Evolutionary conservation across 1,140 invertebrate genomes (phyloP), one percentile per base, ranked within the genome.

Genomic region (Diachasmimorpha longicaudata): DNA sequence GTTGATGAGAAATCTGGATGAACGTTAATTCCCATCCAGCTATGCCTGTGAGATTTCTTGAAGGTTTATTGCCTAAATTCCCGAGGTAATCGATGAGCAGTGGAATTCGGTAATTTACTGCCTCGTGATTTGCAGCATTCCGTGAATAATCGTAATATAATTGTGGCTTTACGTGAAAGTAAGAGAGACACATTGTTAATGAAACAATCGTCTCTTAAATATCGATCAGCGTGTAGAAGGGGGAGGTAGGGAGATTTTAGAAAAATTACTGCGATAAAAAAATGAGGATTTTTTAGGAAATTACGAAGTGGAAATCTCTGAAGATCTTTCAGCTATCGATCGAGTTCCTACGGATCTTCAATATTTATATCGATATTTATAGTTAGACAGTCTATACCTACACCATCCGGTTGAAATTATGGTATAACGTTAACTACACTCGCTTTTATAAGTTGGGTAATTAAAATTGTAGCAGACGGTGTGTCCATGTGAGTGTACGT

Each of bases 11-110:
- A 63, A 63, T 25, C 23, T 13, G 58, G 23, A 63, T 63, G 58
- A 63, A 63, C 58, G 58, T 13, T 63, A 63, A 63, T 63, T 63
- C 58, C 13, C 58, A 63, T 63, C 23, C 23, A 31, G 21, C 4
- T 63, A 63, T 63, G 11, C 58, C 58, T 25, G 58, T 63, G 58
- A 63, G 58, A 63, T 63, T 63, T 63, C 58, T 63, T 63, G 58
- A 14, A 63, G 23, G 23, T 63, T 63, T 31, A 63, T 14, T 63
- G 58, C 19, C 23, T 13, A 25, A 63, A 63, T 63, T 63, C 58
- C 23, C 58, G 9, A 13, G 19, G 21, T 31, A 63, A 63, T 63
- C 58, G 23, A 63, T 63, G 58, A 63, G 19, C 19, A 31, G 31
- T 31, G 23, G 58, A 63, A 25, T 63, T 9, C 11, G 8, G 21